Evolutionary conservation across 2,888 invertebrate genomes (phyloP), one percentile per base, ranked within the genome.

Genomic region (Dicranocentrus wangi): DNA sequence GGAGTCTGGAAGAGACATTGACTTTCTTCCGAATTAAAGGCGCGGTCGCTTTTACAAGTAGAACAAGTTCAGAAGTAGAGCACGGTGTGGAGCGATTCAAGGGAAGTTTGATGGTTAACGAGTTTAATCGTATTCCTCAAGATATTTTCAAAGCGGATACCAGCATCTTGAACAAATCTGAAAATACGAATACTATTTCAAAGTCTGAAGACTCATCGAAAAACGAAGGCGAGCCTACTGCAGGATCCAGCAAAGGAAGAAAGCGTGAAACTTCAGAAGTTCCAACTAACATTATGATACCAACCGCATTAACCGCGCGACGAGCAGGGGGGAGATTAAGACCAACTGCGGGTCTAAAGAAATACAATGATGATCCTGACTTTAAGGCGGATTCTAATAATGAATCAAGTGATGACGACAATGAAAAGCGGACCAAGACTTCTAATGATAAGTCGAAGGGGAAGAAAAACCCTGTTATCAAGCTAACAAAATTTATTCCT

Each of bases 11-110:
- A 8, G 68, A 66, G n/a, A 60, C 55, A 2, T 25, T 82, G 10
- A 43, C 53, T 1, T 66, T 76, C 42, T 72, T 82, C 28, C 72
- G 77, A 55, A 53, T 82, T n/a, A 65, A 0, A 47, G 55, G 13
- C 7, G 47, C 2, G 47, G 47, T 10, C 10, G 7, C 7, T 15
- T 47, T 3, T 7, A 47, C n/a, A 39, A 39, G 39, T 13, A 13
- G 39, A 39, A 39, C 5, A 39, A 1, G 42, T 66, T 19, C n/a
- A n/a, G n/a, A n/a, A n/a, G n/a, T n/a, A n/a, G n/a, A n/a, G n/a
- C n/a, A n/a, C n/a, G n/a, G n/a, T n/a, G n/a, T n/a, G n/a, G n/a
- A n/a, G n/a, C n/a, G n/a, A n/a, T n/a, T n/a, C n/a, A n/a, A n/a
- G n/a, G 39, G 19, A 21, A 42, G 1, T n/a, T 7, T 53, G 17